Base-by-base conservation (phyloP, 2,797 vertebrate species). In the Oceanodroma leucorhoa region DNA sequence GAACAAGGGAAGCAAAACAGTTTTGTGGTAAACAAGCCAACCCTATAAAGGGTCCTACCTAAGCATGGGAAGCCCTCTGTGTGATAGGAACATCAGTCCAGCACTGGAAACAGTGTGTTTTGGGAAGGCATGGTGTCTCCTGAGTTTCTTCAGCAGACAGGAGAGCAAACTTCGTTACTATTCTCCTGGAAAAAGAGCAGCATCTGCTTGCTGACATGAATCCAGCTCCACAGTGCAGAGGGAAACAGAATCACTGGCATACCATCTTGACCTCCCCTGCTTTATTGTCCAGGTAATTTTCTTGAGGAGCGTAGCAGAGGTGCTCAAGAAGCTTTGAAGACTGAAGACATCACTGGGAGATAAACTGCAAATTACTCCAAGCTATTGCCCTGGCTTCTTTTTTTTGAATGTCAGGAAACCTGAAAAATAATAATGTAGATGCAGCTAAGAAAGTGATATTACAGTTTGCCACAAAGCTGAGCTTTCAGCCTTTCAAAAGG, bases 381-480 rank as follows among this genome's bases (percentile, higher is more conserved):
- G 30, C 27, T 53, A 26, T 14, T 86, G 21, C 30, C 23, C 30
- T 24, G 8, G 57, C 32, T 26, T 41, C 18, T 57, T 46, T 27
- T 54, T 67, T 34, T 53, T 3, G 24, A 84, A 69, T 45, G 23
- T 54, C 40, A 89, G 22, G 29, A 86, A 90, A 82, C 24, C 43
- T 87, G 73, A 87, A 90, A 81, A 87, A 78, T 54, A 87, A 66
- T 7, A 43, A 86, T 4, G 7, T 43, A 23, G 29, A 2, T 16
- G 13, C n/a, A 87, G 22, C 26, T 70, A 48, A 79, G 57, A 83
- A 88, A 36, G 24, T 36, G 43, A 32, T 86, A 46, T 40, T 75
- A 76, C n/a, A 66, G 26, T 51, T 87, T 94, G 55, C 73, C n/a
- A 16, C 29, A 62, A 79, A 90, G 29, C 43, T 65, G 77, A 84